Evolutionary conservation across 2,888 invertebrate species (phyloP), one percentile per base, ranked within the genome.

Genomic region (Eustalomyia histrio): DNA sequence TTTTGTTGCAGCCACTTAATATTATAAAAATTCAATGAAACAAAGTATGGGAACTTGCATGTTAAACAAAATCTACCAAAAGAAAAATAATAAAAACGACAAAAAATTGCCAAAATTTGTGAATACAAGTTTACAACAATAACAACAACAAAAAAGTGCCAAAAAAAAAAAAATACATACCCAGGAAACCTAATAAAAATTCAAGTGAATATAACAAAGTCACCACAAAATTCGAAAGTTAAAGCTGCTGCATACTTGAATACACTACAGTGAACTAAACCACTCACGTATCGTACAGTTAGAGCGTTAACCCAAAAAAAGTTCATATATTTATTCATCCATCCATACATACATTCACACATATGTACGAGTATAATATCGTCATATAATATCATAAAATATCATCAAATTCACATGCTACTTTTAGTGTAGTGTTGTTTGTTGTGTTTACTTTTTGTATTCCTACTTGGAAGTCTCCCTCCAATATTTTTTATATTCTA

Each of bases 141-240:
- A 29, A 7, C 29, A 53, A 67, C 17, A 75, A 52, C 58, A 29
- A 63, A n/a, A 63, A 73, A 43, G 55, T 9, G 29, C 14, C 52
- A 24, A 6, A 55, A 35, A 73, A 58, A 74, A 71, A 63, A n/a
- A n/a, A n/a, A n/a, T n/a, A n/a, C n/a, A 24, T 33, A 71, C 18
- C 52, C 57, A 78, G 74, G 81, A 81, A 81, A 75, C 81, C 78
- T 71, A 67, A 78, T 71, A 78, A 81, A 78, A 78, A 67, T 74
- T 74, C 55, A 81, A 76, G 69, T 60, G 74, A 63, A 76, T 64
- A 65, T 35, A 80, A 69, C 69, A 74, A 71, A 78, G 78, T 74
- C 78, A 81, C 81, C 81, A 78, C 81, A 78, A 81, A 81, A 75
- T 81, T 78, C 78, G 81, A 81, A 78, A 81, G 81, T 81, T 81